Conservation (phyloP, 2,797 vertebrate genomes). For the Poeciliopsis infans region DNA sequence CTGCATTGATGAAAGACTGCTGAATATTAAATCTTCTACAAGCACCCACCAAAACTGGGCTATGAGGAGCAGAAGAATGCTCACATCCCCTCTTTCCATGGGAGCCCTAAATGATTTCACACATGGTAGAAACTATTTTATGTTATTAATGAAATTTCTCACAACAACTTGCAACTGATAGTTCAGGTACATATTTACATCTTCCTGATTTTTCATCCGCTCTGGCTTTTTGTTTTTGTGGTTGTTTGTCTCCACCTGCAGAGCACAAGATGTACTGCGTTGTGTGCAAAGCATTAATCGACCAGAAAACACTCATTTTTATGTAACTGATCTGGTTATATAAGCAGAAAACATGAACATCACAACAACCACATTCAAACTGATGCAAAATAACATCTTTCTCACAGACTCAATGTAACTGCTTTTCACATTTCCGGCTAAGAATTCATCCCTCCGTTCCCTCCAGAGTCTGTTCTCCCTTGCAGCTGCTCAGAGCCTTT, state of each 20-base stretch:
- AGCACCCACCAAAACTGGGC: background rate
- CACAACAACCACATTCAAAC: background rate
- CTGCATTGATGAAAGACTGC: conserved; percentile 33
- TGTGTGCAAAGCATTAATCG: background rate
- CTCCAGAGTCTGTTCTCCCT: conserved; percentile 26
- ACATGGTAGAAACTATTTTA: background rate
- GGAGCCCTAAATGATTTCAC: background rate
- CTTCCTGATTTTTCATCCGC: background rate
- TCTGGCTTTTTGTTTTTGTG: conserved; percentile 19
- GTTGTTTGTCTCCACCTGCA: conserved; percentile 67
- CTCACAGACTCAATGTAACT: conserved; percentile 4
- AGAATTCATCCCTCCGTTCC: conserved; percentile 5
- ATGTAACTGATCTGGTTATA: conserved; percentile 33
- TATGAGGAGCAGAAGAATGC: background rate
- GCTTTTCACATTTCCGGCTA: conserved; percentile 10
- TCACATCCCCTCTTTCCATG: no score
- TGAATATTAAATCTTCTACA: conserved; percentile 34
- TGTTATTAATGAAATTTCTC: background rate
- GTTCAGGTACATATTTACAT: background rate
- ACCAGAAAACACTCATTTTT: conserved; percentile 26
- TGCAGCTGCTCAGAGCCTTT: conserved; percentile 22
- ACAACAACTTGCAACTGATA: background rate
- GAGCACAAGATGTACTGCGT: conserved; percentile 17
- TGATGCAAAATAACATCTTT: background rate
- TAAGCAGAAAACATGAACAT: conserved; percentile 9